Percentiles rank a stretch among this genome's conserved stretches.
phyloP scores from a whole-genome alignment of 2,888 invertebrate genomes.

The Xestobium rufovillosum region DNA sequence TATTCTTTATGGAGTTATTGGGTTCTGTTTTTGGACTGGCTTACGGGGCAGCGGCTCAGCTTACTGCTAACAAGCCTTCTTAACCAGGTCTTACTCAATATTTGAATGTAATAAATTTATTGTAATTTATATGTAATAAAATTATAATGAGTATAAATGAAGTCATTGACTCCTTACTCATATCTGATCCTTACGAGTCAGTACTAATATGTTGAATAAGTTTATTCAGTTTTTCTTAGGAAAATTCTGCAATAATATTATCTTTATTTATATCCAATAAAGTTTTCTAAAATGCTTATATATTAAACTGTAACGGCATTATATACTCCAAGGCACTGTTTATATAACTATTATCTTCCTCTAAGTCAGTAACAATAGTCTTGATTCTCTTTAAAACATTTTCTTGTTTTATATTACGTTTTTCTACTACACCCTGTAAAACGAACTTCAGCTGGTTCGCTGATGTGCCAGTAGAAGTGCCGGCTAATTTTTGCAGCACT shows the following conservation, averaged over 20 bases:
- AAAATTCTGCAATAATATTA: too few species aligned
- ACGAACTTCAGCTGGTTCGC: conserved; percentile 52
- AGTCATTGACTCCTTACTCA: too few species aligned
- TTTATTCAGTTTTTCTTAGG: too few species aligned
- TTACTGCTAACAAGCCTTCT: too few species aligned
- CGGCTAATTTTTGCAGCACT: conserved; percentile 49
- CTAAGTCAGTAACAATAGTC: conserved; percentile 50
- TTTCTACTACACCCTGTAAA: conserved; percentile 50
- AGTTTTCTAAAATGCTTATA: too few species aligned
- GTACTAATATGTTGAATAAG: too few species aligned
- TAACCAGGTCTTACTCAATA: too few species aligned
- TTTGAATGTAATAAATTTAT: too few species aligned
- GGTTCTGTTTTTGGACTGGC: conserved; percentile 32
- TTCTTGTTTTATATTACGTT: conserved; percentile 52
- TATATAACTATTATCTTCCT: conserved; percentile 49
- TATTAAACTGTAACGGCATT: conserved; percentile 46
- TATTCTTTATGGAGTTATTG: conserved; percentile 34
- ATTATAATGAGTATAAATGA: too few species aligned
- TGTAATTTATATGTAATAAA: too few species aligned
- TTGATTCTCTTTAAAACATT: conserved; percentile 52
- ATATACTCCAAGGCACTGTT: conserved; percentile 52
- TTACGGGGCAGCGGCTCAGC: conserved; percentile 33
- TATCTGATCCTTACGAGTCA: too few species aligned
- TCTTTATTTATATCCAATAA: too few species aligned
- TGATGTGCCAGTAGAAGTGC: conserved; percentile 51